Evolutionary conservation across 2,113 vertebrate species (phyloP), one percentile per base, ranked within the genome.

Genomic region (Acrocephalus kingi): DNA sequence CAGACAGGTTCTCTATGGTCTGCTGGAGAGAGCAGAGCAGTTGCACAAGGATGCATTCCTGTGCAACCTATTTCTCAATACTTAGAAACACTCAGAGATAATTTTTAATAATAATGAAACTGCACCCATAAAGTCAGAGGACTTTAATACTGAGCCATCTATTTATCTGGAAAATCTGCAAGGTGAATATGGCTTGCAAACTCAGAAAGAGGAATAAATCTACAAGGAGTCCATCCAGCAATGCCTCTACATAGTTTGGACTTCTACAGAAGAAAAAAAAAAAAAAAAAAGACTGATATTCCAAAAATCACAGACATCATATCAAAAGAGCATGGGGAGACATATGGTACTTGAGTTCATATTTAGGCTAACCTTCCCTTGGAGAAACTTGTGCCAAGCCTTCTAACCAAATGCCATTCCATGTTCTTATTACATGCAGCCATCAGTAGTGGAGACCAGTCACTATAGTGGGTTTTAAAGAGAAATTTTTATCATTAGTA

Each of bases 341-440:
- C 21, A 46, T 21, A 23, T 4, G 23, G 11, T 31, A 49, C 27
- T 68, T 33, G 63, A 71, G n/a, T 37, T 62, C 9, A 49, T 19
- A 25, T 81, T 81, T 48, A 62, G 24, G 24, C 3, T 41, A 51
- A 31, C 4, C 17, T 74, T 82, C 22, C 15, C 17, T 25, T 66
- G 45, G 18, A n/a, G 39, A 28, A 76, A 43, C 15, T 30, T 48
- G 28, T 31, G 16, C 25, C 68, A 90, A 75, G 3, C 12, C 21
- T 90, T 90, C 61, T 23, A 77, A 67, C 11, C 4, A 63, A 87
- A 45, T 39, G 11, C 16, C 10, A 27, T 46, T 89, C 41, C 5
- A 7, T 12, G 6, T 48, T 7, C 12, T 41, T 61, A 48, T 68
- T 80, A 13, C 2, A 30, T 0, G 1, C 7, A 49, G n/a, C 17